These are phyloP conservation scores for Epinephelus fuscoguttatus DNA, from an alignment of 2,113 vertebrate species.

Conservation along the genomic window DNA sequence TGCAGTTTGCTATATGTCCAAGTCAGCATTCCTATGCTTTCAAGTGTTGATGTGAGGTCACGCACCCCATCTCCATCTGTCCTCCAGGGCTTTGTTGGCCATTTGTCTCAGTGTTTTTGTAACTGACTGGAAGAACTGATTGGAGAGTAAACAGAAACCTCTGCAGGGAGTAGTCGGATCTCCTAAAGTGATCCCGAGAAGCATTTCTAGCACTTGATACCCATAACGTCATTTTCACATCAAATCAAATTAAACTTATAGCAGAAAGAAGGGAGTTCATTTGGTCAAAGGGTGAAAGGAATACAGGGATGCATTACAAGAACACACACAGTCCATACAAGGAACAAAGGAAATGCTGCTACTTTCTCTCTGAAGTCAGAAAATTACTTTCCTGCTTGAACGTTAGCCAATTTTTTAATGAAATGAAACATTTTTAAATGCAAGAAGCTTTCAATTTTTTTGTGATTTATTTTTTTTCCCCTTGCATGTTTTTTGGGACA, in stretches of 20 bases:
- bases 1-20: neutral
- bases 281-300: slow-evolving; percentile 12
- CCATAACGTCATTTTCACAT: slow-evolving; percentile 7
- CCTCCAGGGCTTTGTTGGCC: slow-evolving; percentile 22
- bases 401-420: neutral
- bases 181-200: slow-evolving; percentile 7
- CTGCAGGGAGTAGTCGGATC: slow-evolving; percentile 24
- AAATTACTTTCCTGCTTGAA: neutral
- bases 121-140: slow-evolving; percentile 29
- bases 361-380: neutral
- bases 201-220: slow-evolving; percentile 18
- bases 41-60: slow-evolving; percentile 14
- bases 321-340: neutral
- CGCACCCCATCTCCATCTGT: neutral
- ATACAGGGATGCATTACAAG: neutral
- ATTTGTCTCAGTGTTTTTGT: slow-evolving; percentile 34
- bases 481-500: neutral
- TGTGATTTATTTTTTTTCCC: neutral
- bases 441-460: neutral
- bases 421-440: neutral
- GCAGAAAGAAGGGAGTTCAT: slow-evolving; percentile 6
- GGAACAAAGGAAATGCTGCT: neutral
- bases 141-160: slow-evolving; percentile 42
- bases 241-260: slow-evolving; percentile 3
- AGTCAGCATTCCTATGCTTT: slow-evolving; percentile 33